These are phyloP conservation scores for Plutella xylostella DNA, from an alignment of 2,888 invertebrate genomes.

Conservation along the genomic window DNA sequence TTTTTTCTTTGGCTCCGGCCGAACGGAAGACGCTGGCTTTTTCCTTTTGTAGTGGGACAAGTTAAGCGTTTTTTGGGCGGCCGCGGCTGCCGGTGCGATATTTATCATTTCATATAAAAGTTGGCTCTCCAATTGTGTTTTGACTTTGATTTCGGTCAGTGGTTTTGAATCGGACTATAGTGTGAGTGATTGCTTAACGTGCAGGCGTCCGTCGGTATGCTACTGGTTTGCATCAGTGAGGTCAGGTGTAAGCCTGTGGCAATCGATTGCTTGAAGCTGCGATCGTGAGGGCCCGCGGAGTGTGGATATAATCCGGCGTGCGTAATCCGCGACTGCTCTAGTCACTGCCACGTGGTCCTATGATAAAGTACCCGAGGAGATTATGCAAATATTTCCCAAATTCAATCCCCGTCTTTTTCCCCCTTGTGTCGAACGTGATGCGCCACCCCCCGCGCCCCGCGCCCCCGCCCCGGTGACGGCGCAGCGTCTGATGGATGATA, in stretches of 20 bases:
- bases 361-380: conserved; percentile 67
- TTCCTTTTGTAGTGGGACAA: conserved; percentile 68
- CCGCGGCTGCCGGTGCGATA: conserved; percentile 53
- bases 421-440: conserved; percentile 23
- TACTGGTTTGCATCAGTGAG: neutral
- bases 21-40: conserved; percentile 69
- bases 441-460: conserved; percentile 41
- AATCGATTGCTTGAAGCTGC: neutral
- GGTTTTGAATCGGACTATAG: conserved; percentile 18
- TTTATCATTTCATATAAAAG: conserved; percentile 65
- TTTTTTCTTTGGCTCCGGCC: conserved; percentile 65
- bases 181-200: neutral
- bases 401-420: conserved; percentile 42
- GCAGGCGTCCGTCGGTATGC: too few species aligned
- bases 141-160: conserved; percentile 40
- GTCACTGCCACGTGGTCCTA: conserved; percentile 69
- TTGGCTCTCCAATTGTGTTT: conserved; percentile 53
- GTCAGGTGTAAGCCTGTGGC: neutral
- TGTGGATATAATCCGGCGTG: conserved; percentile 50
- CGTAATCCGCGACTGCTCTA: conserved; percentile 66
- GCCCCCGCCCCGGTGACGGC: conserved; percentile 58
- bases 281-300: conserved; percentile 19
- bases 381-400: conserved; percentile 66
- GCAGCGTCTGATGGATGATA: conserved; percentile 65
- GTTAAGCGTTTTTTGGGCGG: conserved; percentile 68